Base-by-base conservation (phyloP, 2,888 invertebrate genomes). In the Drosophila multiciliata region DNA sequence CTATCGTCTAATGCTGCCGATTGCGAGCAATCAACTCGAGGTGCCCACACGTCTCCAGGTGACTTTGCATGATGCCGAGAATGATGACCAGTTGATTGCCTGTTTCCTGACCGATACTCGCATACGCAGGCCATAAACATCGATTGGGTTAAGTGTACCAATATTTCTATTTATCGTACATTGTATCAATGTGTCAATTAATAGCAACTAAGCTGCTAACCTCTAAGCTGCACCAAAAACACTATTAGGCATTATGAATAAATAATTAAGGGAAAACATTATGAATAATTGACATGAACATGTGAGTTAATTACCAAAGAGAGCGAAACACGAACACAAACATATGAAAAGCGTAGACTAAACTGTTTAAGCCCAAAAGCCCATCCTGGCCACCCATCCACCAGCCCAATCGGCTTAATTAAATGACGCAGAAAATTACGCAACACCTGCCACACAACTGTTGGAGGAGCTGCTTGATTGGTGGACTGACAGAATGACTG, bases 401-500 rank as follows among this genome's bases (percentile, higher is more conserved):
- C 62, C 42, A 62, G 65, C 69, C 82, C 82, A 91, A 87, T 83
- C 90, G 86, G 91, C 92, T 92, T 92, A 92, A 92, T 92, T 92
- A 92, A 92, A 92, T 92, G 92, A 91, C 85, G 92, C 91, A 91
- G 90, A 92, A 91, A 91, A 91, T 91, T 91, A 91, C 91, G 77
- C 87, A 88, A 79, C 83, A 77, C 73, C 68, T 73, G 69, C 33
- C 66, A 38, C 42, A 58, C 55, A 53, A 1, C 57, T 32, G 35
- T 11, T 57, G 42, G 29, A 29, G 26, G 59, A 52, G 73, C 66
- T 32, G 52, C 36, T 57, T 74, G 48, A 73, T 67, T 61, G 74
- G 33, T 32, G 3, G 33, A 42, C 26, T 52, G 52, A 66, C 26
- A 45, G 40, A 45, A 29, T 59, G 54, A 59, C 17, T 33, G 38